Evolutionary conservation across 2,113 vertebrate species (phyloP), one percentile per base, ranked within the genome.

Genomic region (Rhinogobius similis): DNA sequence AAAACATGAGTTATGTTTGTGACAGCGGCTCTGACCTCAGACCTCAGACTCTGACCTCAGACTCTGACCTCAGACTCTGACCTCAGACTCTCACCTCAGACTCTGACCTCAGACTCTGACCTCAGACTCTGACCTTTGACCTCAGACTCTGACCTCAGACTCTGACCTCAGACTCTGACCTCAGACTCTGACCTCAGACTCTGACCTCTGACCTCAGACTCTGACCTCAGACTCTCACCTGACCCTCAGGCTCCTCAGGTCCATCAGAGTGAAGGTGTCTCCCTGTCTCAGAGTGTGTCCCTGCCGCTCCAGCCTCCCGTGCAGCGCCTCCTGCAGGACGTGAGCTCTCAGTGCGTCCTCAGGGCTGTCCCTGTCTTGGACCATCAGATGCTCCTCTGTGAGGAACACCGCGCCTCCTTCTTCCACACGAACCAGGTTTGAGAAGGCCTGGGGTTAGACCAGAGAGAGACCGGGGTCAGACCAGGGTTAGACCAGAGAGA

Each of bases 351-450:
- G 87, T 1, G 39, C 64, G 39, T 87, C 89, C 48, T 83, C 79
- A 4, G 44, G 80, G 13, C 84, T 94, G 87, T 95, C 94, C 48
- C 65, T 62, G 71, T 94, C 93, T 18, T 56, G 73, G 52, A 94
- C 88, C 82, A 92, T 66, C 41, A 95, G 76, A 72, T 94, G 90
- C 38, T 93, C 89, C 72, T 84, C 85, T 0, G 86, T 92, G 62
- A 93, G 48, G 1, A 94, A 92, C 73, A 70, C 86, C 0, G 32
- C 76, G 1, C 84, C 76, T 0, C 87, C 91, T 76, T 92, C 91
- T 70, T 94, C 93, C 69, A 89, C 88, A 56, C 82, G 90, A 52
- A 94, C 81, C 24, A 90, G 72, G 86, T 92, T 92, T 63, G 85
- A 93, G 82, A 93, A 95, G 58, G 92, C 90, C 93, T 95, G 83